A percentile compares a stretch with the other conserved stretches of the same genome.
Conservation (phyloP, 2,888 invertebrate species). For the Dasypolia templi region DNA sequence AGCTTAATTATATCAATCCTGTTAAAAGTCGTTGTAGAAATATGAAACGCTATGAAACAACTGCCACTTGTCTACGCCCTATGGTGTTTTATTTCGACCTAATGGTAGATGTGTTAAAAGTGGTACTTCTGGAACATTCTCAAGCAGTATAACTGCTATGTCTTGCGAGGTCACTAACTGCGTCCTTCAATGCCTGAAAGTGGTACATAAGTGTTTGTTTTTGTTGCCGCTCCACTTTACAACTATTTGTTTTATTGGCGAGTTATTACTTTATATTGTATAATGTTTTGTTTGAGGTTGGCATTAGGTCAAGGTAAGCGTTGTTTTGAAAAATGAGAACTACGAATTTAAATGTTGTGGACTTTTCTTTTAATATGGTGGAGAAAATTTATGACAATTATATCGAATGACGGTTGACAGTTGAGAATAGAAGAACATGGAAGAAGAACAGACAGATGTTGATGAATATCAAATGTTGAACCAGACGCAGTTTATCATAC, state of each 20-base stretch:
- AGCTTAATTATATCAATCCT: too few species aligned
- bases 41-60: too few species aligned
- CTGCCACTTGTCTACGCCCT: too few species aligned
- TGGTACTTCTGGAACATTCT: conserved; percentile 30
- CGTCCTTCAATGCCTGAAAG: conserved; percentile 53
- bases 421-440: too few species aligned
- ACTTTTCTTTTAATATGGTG: neutral
- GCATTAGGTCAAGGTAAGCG: conserved; percentile 35
- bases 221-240: conserved; percentile 41
- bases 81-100: too few species aligned
- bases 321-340: neutral
- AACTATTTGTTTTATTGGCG: conserved; percentile 45
- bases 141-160: neutral
- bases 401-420: too few species aligned
- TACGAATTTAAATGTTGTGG: neutral
- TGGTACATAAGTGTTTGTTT: conserved; percentile 47
- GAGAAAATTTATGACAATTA: too few species aligned
- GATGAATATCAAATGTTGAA: too few species aligned
- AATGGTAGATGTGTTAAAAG: neutral
- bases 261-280: conserved; percentile 15
- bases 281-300: conserved; percentile 2
- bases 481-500: too few species aligned
- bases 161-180: conserved; percentile 43
- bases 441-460: too few species aligned
- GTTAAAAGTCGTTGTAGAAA: too few species aligned